Evolutionary conservation across 2,113 vertebrate species (phyloP).

Genomic region (Scopus umbretta): DNA sequence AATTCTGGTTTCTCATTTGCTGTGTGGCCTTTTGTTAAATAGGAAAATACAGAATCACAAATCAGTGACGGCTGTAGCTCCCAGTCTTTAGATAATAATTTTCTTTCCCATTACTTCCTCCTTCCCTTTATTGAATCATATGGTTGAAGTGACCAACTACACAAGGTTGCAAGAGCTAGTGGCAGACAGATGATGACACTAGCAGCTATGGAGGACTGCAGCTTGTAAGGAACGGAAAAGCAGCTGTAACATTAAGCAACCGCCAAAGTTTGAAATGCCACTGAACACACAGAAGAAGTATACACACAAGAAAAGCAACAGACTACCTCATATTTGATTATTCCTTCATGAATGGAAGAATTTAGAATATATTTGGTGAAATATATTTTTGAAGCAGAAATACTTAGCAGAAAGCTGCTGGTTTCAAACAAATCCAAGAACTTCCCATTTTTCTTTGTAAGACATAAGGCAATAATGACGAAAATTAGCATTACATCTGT

Average conservation of each 20-base stretch:
- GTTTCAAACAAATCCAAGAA: neutral
- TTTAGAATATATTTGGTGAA: neutral
- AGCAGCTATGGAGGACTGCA: neutral
- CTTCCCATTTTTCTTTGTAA: neutral
- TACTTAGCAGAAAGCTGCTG: neutral
- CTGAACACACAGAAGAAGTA: neutral
- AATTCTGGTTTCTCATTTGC: neutral
- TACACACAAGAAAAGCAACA: neutral
- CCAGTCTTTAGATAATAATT: neutral
- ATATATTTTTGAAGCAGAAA: neutral
- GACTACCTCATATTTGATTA: neutral
- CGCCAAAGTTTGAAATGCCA: neutral
- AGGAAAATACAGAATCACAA: neutral
- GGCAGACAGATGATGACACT: neutral
- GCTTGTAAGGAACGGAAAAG: neutral
- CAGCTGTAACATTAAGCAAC: neutral
- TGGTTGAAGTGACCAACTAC: neutral
- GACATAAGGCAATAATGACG: neutral
- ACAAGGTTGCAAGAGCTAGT: neutral
- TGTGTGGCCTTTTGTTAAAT: neutral
- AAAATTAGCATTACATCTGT: neutral
- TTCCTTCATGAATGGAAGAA: neutral
- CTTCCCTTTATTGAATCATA: neutral
- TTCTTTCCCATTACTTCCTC: neutral
- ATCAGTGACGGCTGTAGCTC: neutral